phyloP scores from a whole-genome alignment of 2,797 vertebrate genomes.

The Oreortyx pictus region DNA sequence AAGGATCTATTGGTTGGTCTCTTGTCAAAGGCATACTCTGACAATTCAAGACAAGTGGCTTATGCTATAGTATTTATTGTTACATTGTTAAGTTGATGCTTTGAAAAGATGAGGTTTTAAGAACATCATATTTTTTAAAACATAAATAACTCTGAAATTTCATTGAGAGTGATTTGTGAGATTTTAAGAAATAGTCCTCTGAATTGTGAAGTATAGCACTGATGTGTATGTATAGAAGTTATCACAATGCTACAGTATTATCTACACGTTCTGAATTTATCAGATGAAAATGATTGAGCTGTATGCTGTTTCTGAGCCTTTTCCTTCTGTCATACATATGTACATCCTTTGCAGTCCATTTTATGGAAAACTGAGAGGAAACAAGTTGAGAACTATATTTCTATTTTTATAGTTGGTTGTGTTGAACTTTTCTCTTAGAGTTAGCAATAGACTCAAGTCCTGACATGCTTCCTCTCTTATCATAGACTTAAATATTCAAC shows the following conservation, averaged over 20 bases:
- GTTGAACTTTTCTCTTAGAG: background rate
- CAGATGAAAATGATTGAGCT: background rate
- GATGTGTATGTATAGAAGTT: background rate
- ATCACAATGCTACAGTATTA: background rate
- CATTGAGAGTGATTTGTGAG: background rate
- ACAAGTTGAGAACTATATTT: background rate
- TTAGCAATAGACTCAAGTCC: background rate
- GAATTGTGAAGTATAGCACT: background rate
- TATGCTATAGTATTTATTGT: background rate
- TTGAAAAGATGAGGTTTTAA: background rate
- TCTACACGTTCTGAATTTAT: background rate
- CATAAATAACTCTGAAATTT: conserved; percentile 12
- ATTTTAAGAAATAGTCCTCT: conserved; percentile 1
- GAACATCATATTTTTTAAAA: background rate
- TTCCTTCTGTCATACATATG: background rate
- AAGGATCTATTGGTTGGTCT: background rate
- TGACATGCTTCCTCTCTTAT: background rate
- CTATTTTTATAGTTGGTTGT: background rate
- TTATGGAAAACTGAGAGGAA: background rate
- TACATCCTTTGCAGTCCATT: background rate
- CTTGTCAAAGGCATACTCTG: background rate
- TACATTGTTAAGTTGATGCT: background rate
- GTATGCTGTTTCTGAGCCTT: background rate
- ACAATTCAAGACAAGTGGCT: conserved; percentile 8
- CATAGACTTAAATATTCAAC: background rate